Base-by-base conservation (phyloP, 2,888 invertebrate genomes). In the Resseliella maxima region DNA sequence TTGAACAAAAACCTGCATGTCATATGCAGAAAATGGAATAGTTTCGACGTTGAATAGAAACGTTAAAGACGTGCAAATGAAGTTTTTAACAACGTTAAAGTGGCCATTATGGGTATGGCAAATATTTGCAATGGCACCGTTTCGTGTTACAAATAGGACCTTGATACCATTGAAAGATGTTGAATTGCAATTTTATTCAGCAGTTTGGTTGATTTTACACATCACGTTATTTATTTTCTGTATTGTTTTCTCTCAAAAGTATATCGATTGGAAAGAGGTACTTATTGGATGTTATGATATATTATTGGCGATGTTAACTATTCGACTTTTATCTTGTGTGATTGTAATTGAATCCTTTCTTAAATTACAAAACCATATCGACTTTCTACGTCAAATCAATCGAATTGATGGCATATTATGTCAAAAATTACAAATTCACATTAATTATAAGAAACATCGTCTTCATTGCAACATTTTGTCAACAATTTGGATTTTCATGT, bases 101-200 rank as follows among this genome's bases (percentile, higher is more conserved):
- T 83, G 36, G 83, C 83, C 83, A n/a, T n/a, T 83, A 1, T n/a
- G 41, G 1, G 8, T 83, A 8, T 83, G 83, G 83, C 83, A 83
- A 83, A 83, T 38, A 8, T 38, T 83, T n/a, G 38, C 31, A n/a
- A 24, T 83, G 38, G 18, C 24, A 5, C 83, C 83, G 12, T 83
- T 83, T 83, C 12, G 38, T 38, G 36, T 83, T 0, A 38, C 38
- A n/a, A 36, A 38, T 83, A 38, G 38, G 24, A 36, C 36, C 8
- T 24, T 38, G n/a, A n/a, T 38, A n/a, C 83, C 38, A 0, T 8
- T 38, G n/a, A 83, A 83, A 83, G 24, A 12, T 38, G 10, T 3
- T 38, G 3, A n/a, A n/a, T 24, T 83, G n/a, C 38, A 83, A n/a
- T 83, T 38, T n/a, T 83, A n/a, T 8, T 2, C 83, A n/a, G n/a